Evolutionary conservation across 2,888 invertebrate species (phyloP), one percentile per base, ranked within the genome.

Genomic region (Pristionchus fissidentatus): DNA sequence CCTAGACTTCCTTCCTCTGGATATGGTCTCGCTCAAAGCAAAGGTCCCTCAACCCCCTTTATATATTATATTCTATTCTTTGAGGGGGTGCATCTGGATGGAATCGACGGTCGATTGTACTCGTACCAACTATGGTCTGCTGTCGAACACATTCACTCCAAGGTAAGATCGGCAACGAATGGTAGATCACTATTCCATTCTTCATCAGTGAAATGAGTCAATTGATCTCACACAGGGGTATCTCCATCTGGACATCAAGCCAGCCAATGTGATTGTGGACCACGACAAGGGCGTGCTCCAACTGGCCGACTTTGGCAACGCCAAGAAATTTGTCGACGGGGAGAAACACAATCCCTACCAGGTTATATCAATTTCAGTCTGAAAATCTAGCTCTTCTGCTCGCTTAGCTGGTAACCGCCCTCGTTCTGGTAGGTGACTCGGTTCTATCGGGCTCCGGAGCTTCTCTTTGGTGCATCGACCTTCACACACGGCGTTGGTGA

Each of bases 231-330:
- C 38, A 29, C n/a, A 83, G 83, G 83, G 83, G 5, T 70, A 49
- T 55, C 52, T 88, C 3, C 91, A 91, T 83, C 84, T 90, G 85
- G 91, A 91, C 84, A 86, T 91, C 32, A 91, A 91, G 75, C 90
- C 90, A 3, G 55, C 83, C 62, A 90, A 90, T 85, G 83, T 90
- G 29, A 85, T 90, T 22, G 80, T 90, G 22, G 85, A 90, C 84
- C 84, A 87, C 13, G 57, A 85, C 19, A 52, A 32, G 26, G 87
- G 87, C 4, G 60, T 70, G 8, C 62, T 66, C 26, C 89, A 90
- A 84, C 70, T 91, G 55, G 88, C 87, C 2, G 91, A 91, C 81
- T 91, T 90, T 70, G 91, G 91, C 7, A 90, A 88, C 55, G 89
- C 91, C 0, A 84, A 87, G 79, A 84, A 84, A 10, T 70, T 90